Conservation (phyloP, 1,140 invertebrate genomes). For the Hermetia illucens region DNA sequence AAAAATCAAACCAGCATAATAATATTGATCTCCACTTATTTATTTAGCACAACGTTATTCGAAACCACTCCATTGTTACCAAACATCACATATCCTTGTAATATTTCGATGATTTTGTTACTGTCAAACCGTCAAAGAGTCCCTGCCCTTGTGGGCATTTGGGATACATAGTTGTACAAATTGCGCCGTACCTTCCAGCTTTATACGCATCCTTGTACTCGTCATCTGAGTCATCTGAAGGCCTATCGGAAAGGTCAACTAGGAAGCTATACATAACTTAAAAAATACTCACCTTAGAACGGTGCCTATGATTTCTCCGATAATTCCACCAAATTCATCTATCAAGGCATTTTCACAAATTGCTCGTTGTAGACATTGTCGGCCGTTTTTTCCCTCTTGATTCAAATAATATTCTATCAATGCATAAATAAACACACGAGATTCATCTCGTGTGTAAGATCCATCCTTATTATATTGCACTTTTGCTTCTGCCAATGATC, state of each 20-base stretch:
- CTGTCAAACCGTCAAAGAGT: not conserved
- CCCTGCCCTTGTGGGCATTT: not conserved
- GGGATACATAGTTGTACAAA: not conserved
- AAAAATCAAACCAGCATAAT: no score
- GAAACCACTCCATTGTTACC: no score
- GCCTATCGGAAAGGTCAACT: no score
- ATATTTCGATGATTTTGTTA: no score
- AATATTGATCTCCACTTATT: no score
- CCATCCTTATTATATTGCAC: slow-evolving; percentile 13
- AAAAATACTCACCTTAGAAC: slow-evolving; percentile 22
- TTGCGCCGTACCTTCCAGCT: not conserved
- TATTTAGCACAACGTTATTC: no score
- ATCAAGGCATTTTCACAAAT: slow-evolving; percentile 28
- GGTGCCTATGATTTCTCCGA: slow-evolving; percentile 23
- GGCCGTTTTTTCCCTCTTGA: slow-evolving; percentile 11
- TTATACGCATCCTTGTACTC: not conserved
- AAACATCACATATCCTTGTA: no score
- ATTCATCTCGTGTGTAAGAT: slow-evolving; percentile 14
- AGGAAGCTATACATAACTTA: no score
- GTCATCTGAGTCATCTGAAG: no score
- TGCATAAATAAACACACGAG: slow-evolving; percentile 18
- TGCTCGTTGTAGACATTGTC: slow-evolving; percentile 19
- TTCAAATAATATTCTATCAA: slow-evolving; percentile 20
- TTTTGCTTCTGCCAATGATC: not conserved
- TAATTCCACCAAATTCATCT: slow-evolving; percentile 21